Percentiles rank a stretch among this genome's conserved stretches.
Evolutionary conservation across 1,140 invertebrate genomes (phyloP).

Genomic region (Drosophila prosaltans): DNA sequence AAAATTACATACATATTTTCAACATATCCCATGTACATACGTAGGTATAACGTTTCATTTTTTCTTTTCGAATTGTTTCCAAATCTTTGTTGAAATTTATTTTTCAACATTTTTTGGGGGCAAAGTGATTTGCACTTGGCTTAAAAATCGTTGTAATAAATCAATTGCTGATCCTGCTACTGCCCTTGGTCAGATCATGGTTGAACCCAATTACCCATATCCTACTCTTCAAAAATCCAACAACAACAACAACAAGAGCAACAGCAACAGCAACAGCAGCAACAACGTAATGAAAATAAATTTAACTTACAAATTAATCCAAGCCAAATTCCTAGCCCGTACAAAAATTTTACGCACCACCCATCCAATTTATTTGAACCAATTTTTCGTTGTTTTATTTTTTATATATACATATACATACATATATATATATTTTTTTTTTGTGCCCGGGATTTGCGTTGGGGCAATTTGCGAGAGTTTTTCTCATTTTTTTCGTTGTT

Average conservation of each 20-base stretch:
- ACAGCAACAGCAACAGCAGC: no score
- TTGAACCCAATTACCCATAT: slow-evolving; percentile 43
- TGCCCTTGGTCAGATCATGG: not conserved
- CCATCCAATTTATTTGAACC: slow-evolving; percentile 74
- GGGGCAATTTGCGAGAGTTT: slow-evolving; percentile 54
- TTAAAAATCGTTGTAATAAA: not conserved
- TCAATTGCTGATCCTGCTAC: slow-evolving; percentile 27
- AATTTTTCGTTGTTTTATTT: slow-evolving; percentile 50
- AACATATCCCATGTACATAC: not conserved
- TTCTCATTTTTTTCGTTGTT: slow-evolving; percentile 25
- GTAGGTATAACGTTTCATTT: no score
- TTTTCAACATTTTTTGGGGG: not conserved
- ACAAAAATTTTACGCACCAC: slow-evolving; percentile 64
- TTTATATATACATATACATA: slow-evolving; percentile 19
- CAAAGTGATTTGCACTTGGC: not conserved
- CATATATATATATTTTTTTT: slow-evolving; percentile 52
- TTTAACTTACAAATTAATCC: slow-evolving; percentile 79
- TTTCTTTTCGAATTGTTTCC: not conserved
- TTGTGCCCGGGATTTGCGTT: slow-evolving; percentile 55
- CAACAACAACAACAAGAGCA: no score
- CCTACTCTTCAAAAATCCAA: not conserved
- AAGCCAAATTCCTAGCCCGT: slow-evolving; percentile 37
- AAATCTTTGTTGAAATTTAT: not conserved
- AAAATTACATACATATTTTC: not conserved
- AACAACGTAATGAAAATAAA: slow-evolving; percentile 33